Evolutionary conservation across 2,113 vertebrate genomes (phyloP).

Genomic region (Mesoclemmys tuberculata): DNA sequence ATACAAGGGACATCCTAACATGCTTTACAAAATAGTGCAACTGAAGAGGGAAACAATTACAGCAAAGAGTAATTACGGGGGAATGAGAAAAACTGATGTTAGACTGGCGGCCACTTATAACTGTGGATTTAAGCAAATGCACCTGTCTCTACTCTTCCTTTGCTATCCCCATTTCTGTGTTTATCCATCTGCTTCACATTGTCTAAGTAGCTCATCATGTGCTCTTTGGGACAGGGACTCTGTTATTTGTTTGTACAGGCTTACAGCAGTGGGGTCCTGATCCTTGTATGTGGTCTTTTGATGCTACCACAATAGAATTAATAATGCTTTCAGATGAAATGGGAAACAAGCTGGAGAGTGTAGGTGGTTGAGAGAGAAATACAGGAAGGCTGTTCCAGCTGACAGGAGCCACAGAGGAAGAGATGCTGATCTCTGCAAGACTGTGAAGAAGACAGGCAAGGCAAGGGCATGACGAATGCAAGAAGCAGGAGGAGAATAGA

Average conservation of each 20-base stretch:
- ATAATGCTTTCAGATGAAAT: neutral
- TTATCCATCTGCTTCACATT: fast-evolving
- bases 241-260: neutral
- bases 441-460: neutral
- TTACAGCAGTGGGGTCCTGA: neutral
- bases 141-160: neutral
- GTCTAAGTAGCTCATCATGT: neutral
- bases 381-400: neutral
- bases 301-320: neutral
- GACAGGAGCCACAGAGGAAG: fast-evolving
- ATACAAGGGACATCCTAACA: neutral
- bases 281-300: neutral
- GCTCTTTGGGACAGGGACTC: neutral
- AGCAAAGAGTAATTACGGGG: neutral
- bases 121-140: neutral
- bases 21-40: neutral
- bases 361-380: neutral
- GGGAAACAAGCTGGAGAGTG: neutral
- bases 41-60: neutral
- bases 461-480: fast-evolving
- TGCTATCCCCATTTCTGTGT: neutral
- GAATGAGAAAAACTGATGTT: neutral
- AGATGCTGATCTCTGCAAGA: neutral
- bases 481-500: neutral
- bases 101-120: fast-evolving